phyloP scores from a whole-genome alignment of 2,888 invertebrate genomes.

The Lomographa bimaculata region DNA sequence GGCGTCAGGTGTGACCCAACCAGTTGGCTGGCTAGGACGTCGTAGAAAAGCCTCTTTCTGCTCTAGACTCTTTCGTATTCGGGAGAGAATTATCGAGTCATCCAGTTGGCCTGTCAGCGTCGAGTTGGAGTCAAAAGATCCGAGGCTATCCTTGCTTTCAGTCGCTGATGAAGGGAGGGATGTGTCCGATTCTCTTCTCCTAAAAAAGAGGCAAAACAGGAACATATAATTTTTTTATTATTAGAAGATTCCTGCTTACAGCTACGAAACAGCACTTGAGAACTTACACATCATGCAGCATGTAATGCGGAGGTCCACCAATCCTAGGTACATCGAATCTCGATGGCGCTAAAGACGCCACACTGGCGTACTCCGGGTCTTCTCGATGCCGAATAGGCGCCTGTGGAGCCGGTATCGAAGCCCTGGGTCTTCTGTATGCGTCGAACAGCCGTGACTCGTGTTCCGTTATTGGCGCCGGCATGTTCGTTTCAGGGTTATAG shows the following conservation, averaged over 20 bases:
- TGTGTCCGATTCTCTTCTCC: conserved; percentile 84
- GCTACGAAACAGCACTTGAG: background rate
- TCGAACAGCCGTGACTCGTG: conserved; percentile 81
- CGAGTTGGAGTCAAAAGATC: conserved; percentile 87
- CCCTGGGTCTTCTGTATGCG: conserved; percentile 71
- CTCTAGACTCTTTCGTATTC: conserved; percentile 92
- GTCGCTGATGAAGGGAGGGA: conserved; percentile 85
- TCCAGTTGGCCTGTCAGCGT: conserved; percentile 87
- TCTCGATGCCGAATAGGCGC: conserved; percentile 60
- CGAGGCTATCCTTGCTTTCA: conserved; percentile 87
- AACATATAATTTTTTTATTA: too few species aligned
- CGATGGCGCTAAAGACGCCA: conserved; percentile 66
- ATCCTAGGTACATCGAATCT: conserved; percentile 62
- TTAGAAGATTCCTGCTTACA: too few species aligned
- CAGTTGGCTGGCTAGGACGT: conserved; percentile 87
- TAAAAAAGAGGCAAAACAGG: conserved; percentile 37
- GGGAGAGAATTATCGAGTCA: conserved; percentile 88
- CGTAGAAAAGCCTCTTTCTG: conserved; percentile 95
- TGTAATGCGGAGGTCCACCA: conserved; percentile 60
- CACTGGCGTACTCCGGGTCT: conserved; percentile 76
- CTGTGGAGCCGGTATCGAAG: conserved; percentile 66
- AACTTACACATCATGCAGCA: conserved; percentile 72
- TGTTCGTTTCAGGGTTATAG: conserved; percentile 93
- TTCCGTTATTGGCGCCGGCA: conserved; percentile 76
- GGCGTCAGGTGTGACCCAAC: conserved; percentile 81